Conservation (phyloP, 2,113 vertebrate genomes). For the Leucosticte australis region DNA sequence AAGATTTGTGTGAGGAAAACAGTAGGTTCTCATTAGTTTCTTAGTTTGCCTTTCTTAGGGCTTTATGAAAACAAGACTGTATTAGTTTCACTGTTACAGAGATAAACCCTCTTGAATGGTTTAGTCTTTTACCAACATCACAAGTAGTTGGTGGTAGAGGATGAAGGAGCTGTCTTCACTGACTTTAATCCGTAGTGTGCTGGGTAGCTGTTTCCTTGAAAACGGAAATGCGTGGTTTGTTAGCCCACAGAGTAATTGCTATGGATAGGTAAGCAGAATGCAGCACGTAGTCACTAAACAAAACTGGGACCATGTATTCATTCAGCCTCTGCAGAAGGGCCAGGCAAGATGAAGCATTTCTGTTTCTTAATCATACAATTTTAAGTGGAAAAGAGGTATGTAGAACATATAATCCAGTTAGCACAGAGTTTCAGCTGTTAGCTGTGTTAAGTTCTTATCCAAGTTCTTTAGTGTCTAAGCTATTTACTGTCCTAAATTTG, state of each 20-base stretch:
- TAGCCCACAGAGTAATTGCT: background rate
- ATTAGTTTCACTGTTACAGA: background rate
- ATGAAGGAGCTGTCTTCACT: background rate
- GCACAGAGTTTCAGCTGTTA: background rate
- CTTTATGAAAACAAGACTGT: background rate
- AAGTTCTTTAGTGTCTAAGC: background rate
- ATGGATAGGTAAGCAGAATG: background rate
- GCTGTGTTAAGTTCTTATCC: background rate
- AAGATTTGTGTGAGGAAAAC: background rate
- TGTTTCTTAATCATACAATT: background rate
- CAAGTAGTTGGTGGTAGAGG: background rate
- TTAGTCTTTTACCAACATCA: background rate
- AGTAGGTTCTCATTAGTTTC: background rate
- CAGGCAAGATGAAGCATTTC: background rate
- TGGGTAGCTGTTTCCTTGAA: background rate
- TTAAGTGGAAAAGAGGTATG: background rate
- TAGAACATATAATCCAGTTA: background rate
- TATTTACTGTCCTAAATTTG: background rate
- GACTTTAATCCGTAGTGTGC: background rate
- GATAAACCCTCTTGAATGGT: background rate
- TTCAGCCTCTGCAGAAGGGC: background rate
- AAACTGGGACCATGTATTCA: background rate
- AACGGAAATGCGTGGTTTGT: background rate
- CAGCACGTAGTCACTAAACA: fast-evolving
- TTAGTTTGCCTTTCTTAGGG: background rate